Evolutionary conservation across 2,888 invertebrate species (phyloP).

Genomic region (Crepidodera aurea): DNA sequence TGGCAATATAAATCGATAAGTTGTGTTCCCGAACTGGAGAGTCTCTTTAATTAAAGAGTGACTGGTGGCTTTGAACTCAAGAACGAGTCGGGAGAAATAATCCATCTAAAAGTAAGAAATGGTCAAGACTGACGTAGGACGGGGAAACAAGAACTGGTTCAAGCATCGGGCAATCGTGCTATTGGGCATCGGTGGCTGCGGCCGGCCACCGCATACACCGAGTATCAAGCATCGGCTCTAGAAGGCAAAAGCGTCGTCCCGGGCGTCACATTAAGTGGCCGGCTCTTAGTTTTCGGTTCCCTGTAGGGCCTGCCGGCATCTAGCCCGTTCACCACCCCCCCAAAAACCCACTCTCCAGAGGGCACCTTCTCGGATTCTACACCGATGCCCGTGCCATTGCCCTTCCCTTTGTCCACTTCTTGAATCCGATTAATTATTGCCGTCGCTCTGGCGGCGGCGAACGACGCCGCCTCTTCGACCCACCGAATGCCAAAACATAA

Average conservation of each 20-base stretch:
- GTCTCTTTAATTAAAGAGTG: conserved; percentile 25
- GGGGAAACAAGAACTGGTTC: conserved; percentile 39
- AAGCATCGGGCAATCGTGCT: conserved; percentile 28
- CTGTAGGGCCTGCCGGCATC: conserved; percentile 52
- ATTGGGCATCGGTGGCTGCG: conserved; percentile 1
- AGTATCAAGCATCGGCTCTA: conserved; percentile 33
- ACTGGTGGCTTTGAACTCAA: conserved; percentile 20
- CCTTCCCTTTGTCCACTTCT: conserved; percentile 59
- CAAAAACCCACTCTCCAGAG: conserved; percentile 58
- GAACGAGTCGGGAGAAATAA: conserved; percentile 32
- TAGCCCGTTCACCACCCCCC: conserved; percentile 43
- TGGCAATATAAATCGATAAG: background rate
- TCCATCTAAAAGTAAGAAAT: conserved; percentile 38
- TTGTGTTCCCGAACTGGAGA: background rate
- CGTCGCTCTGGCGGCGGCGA: conserved; percentile 22
- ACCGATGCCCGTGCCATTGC: conserved; percentile 24
- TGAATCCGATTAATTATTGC: conserved; percentile 62
- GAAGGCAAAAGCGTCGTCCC: conserved; percentile 53
- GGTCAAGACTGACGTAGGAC: conserved; percentile 38
- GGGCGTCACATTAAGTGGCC: conserved; percentile 63
- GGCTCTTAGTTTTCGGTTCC: conserved; percentile 62
- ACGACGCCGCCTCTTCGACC: conserved; percentile 46
- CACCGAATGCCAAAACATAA: conserved; percentile 56
- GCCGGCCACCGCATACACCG: background rate
- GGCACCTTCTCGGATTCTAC: conserved; percentile 52